Base-by-base conservation (phyloP, 2,888 invertebrate species). In the Trissonchulus sp. region DNA sequence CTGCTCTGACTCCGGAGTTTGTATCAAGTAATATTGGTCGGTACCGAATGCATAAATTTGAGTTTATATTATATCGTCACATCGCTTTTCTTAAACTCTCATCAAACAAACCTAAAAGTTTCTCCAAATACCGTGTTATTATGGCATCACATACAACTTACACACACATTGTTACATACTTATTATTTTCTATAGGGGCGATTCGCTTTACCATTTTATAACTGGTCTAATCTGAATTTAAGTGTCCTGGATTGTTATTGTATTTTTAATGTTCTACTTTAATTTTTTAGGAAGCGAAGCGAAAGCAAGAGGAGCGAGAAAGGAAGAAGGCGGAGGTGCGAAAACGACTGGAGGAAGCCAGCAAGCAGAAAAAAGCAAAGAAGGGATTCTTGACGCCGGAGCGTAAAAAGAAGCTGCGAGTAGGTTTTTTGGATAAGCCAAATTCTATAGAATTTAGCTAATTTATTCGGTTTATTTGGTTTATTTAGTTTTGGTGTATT, bases 311-410 rank as follows among this genome's bases (percentile, higher is more conserved):
- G 87, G 94, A 96, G 88, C 94, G 94, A 88, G 96, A 96, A 89
- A 92, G 94, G 89, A 95, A 96, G 90, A 93, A 96, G 89, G 96
- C 96, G 86, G 96, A 97, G 88, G 96, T 97, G 88, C 92, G 96
- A 88, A 93, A 93, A 89, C 94, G 96, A 86, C 92, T 97, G 90
- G 97, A 98, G 89, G 96, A 96, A 88, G 94, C 95, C 88, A 94
- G 95, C 87, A 93, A 94, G 87, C 94, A 93, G 86, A 97, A 97
- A 89, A 94, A 94, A 87, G 86, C 85, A 76, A 98, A 98, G 92
- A 98, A 97, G 89, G 98, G 98, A 90, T 97, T 98, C 91, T 96
- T 96, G 94, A 96, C 98, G 85, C 96, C 97, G 79, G 97, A 98
- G 89, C 94, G 98, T 89, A 98, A 98, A 93, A 98, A 97, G 93